Evolutionary conservation across 2,797 vertebrate species (phyloP), one percentile per base, ranked within the genome.

Genomic region (Clamator glandarius): DNA sequence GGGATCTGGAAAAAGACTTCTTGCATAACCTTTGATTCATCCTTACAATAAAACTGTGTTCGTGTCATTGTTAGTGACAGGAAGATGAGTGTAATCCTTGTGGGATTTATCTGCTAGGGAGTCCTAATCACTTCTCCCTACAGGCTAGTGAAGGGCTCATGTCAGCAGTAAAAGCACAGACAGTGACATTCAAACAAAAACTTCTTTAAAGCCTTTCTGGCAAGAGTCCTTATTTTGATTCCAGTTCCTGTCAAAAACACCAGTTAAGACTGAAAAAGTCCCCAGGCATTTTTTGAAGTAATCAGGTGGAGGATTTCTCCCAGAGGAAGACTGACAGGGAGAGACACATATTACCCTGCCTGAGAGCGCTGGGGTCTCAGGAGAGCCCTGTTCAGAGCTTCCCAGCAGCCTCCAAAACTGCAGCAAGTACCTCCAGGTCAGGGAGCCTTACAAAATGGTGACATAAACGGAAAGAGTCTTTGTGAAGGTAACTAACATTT

Each of bases 11-110:
- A 91, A 93, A 92, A 69, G 6, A 20, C 15, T 78, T 83, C 79
- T 84, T 96, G 69, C 39, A n/a, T 74, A 96, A 95, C 35, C 20
- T 93, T 94, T 94, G 89, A 95, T 94, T 95, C 87, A 93, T 84
- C 77, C 41, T 79, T 86, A 36, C 55, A 92, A 69, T 50, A 76
- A 93, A 75, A 81, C 59, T 26, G 19, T 77, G 73, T 76, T 93
- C 29, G 7, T 79, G 69, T 82, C 89, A 90, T 84, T 92, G 66
- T 73, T 81, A 73, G 35, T 76, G 92, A 74, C 84, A 89, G 88
- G 87, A 87, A 92, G 69, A 89, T 75, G 85, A 89, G 51, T 88
- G 73, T 58, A 96, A 93, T 81, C 58, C 91, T 81, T 86, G 73
- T 50, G 92, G 76, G 93, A 78, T 89, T 93, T 89, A 28, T 95